Base-by-base conservation (phyloP, 2,888 invertebrate species). In the Encarsia formosa region DNA sequence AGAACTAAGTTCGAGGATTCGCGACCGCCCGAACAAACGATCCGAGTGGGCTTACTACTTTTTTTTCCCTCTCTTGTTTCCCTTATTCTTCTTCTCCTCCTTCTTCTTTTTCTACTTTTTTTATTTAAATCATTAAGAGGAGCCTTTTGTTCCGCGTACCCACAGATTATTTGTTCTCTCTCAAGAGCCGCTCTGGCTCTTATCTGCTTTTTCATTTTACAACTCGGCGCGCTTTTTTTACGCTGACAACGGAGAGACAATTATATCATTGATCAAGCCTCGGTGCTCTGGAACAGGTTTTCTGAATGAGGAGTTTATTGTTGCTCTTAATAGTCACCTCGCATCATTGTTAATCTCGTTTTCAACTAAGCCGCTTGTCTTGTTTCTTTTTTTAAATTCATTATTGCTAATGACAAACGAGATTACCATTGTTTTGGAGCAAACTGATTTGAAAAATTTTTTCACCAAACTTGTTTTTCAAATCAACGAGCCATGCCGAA, bases 71-170 rank as follows among this genome's bases (percentile, higher is more conserved):
- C 38, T 29, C 8, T 24, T 29, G 20, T 23, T 31, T 26, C 40
- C 9, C 16, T 20, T 23, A 18, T 16, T 20, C 39, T 23, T 23
- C 39, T 23, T 49, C 49, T 31, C 22, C 16, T 15, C 43, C 39
- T 43, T 5, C 16, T 18, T 50, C 18, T 48, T 5, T 11, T 29
- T 40, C 57, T 41, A 16, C 13, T 42, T 19, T 16, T 23, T 32
- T 53, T 50, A 56, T 56, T 56, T 53, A 56, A 56, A 56, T 56
- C 56, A 56, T 56, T 53, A 53, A 53, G 53, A 9, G 45, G 44
- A 53, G 40, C 15, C 53, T 51, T 56, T 56, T 56, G 52, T 56
- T 48, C 47, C 29, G 26, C 11, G 37, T 9, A 34, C 47, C n/a
- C n/a, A n/a, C 50, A 44, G 50, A 56, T 50, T 56, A 56, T 53